A percentile compares a stretch with the other conserved stretches of the same genome.
Conservation (phyloP, 2,797 vertebrate genomes). For the Gallirallus australis region DNA sequence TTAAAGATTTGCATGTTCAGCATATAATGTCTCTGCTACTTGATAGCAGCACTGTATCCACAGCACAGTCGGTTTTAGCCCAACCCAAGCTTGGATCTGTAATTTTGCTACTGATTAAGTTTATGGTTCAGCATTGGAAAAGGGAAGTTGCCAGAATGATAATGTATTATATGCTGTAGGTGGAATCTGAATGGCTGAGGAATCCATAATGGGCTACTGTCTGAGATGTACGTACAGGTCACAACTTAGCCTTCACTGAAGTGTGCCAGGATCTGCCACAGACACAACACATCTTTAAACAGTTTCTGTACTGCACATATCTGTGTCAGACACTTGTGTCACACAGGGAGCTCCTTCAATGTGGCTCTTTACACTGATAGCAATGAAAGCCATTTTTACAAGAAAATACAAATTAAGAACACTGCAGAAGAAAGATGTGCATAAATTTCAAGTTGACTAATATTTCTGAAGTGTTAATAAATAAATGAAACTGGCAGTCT, state of each 20-base stretch:
- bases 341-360: neutral
- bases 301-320: neutral
- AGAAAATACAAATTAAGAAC: neutral
- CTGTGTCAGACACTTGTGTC: neutral
- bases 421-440: fast-evolving
- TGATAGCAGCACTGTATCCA: neutral
- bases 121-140: neutral
- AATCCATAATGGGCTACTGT: neutral
- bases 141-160: neutral
- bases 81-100: neutral
- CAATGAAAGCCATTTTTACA: neutral
- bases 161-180: neutral
- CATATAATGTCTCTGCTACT: neutral
- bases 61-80: neutral
- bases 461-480: neutral
- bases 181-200: neutral
- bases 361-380: neutral
- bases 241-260: neutral
- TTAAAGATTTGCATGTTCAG: neutral
- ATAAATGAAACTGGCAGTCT: neutral
- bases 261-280: neutral
- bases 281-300: neutral
- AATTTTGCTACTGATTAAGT: neutral
- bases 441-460: neutral
- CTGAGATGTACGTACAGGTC: neutral